Conservation (phyloP, 2,888 invertebrate genomes). For the Ceramica pisi region DNA sequence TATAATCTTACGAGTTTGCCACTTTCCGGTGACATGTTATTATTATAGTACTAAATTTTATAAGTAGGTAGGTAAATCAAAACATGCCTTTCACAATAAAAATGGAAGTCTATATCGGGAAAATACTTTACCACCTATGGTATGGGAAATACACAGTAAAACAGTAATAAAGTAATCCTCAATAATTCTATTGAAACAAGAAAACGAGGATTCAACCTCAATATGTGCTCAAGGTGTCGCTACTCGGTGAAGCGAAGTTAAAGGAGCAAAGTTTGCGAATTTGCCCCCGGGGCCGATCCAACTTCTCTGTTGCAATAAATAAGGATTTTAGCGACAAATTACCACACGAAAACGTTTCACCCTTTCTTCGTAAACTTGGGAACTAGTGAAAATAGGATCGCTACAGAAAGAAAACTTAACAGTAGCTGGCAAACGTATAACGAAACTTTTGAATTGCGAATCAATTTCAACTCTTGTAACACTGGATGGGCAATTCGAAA, state of each 20-base stretch:
- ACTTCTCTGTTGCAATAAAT: conserved; percentile 89
- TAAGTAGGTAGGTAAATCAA: background rate
- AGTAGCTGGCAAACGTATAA: conserved; percentile 34
- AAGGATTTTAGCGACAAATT: conserved; percentile 91
- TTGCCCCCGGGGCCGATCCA: conserved; percentile 88
- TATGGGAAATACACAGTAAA: conserved; percentile 58
- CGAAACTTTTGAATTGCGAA: conserved; percentile 56
- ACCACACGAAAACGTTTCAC: conserved; percentile 88
- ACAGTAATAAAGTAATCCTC: conserved; percentile 82
- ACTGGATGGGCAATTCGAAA: conserved; percentile 38
- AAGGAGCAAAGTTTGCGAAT: conserved; percentile 88
- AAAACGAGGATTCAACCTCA: conserved; percentile 88
- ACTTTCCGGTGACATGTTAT: no score
- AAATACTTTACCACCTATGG: conserved; percentile 20
- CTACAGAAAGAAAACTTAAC: conserved; percentile 64
- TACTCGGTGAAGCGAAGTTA: conserved; percentile 88
- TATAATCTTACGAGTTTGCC: no score
- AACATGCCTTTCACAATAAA: background rate
- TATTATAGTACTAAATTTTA: no score
- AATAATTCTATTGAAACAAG: conserved; percentile 87
- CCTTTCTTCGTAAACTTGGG: conserved; percentile 83
- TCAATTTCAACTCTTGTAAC: conserved; percentile 42
- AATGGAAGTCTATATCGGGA: background rate
- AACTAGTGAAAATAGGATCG: conserved; percentile 83
- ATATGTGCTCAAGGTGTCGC: conserved; percentile 89